Evolutionary conservation across 2,888 invertebrate species (phyloP), one percentile per base, ranked within the genome.

Genomic region (Listrodromus nycthemerus): DNA sequence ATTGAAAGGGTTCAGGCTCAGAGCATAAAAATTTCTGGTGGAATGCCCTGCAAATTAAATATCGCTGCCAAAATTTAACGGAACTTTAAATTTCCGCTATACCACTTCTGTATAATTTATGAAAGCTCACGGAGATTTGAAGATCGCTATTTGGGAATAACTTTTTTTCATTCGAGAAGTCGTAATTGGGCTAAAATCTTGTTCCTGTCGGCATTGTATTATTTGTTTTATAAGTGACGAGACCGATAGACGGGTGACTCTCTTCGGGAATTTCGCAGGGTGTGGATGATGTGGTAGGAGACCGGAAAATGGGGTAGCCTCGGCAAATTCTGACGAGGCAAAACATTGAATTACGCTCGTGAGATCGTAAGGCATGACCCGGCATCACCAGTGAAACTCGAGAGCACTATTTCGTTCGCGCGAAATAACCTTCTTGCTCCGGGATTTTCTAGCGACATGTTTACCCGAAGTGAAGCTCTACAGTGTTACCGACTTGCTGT

Each of bases 321-420:
- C 66, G 79, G 66, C 48, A 73, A 77, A 73, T 80, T 77, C 66
- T 77, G 67, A 63, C 67, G 80, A 73, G 63, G 83, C 71, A 83
- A 83, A 83, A 83, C 83, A 83, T 83, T 77, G 80, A 83, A 83
- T 80, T 83, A 83, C 83, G 75, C 67, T 21, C 58, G 76, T 69
- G 71, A 83, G 77, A 80, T 80, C 45, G 58, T 50, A 52, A 52
- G 61, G 67, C 76, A n/a, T 7, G 41, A 55, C 58, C 19, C 30
- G 58, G 21, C 41, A 58, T 71, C 71, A 27, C 55, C 58, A 13
- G 24, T 41, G 58, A 24, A 71, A 71, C 71, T 58, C 55, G 55
- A 71, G 58, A 27, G 66, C 69, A 10, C 75, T 75, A 41, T 83
- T 80, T 76, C 82, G 78, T 74, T 78, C 79, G 63, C 37, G 78